A percentile compares a stretch with the other conserved stretches of the same genome.
Conservation (phyloP, 2,113 vertebrate genomes). For the Candoia aspera region DNA sequence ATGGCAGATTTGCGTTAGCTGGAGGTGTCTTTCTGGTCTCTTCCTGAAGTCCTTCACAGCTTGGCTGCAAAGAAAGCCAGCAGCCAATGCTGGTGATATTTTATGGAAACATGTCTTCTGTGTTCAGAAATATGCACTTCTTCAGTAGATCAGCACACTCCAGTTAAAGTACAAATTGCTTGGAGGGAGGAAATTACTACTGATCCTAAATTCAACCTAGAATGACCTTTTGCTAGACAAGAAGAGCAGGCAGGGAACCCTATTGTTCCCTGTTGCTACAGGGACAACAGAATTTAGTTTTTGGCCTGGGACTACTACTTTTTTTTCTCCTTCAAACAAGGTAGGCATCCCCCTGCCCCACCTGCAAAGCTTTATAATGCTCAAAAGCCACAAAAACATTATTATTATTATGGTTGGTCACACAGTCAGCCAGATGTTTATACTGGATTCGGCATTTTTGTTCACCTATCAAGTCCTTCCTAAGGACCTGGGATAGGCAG, state of each 20-base stretch:
- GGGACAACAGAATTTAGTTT: too few relatives aligned
- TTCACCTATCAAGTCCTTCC: too few relatives aligned
- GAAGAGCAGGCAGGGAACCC: background rate
- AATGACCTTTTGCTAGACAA: background rate
- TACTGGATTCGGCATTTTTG: too few relatives aligned
- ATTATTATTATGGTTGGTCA: too few relatives aligned
- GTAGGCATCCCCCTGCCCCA: too few relatives aligned
- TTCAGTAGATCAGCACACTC: conserved; percentile 2
- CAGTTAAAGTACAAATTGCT: background rate
- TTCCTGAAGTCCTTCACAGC: conserved; percentile 3
- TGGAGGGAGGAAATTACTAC: background rate
- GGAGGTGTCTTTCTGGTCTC: conserved; percentile 14
- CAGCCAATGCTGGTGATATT: background rate
- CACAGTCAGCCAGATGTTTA: too few relatives aligned
- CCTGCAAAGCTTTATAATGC: too few relatives aligned
- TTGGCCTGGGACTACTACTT: too few relatives aligned
- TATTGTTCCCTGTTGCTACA: too few relatives aligned
- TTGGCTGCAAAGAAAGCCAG: background rate
- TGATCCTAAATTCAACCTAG: background rate
- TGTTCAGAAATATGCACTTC: background rate
- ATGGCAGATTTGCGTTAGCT: background rate
- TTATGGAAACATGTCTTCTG: conserved; percentile 23
- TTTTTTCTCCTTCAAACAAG: too few relatives aligned
- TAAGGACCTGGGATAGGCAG: too few relatives aligned
- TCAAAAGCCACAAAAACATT: too few relatives aligned